phyloP scores from a whole-genome alignment of 2,113 vertebrate genomes.

The Corythoichthys intestinalis region DNA sequence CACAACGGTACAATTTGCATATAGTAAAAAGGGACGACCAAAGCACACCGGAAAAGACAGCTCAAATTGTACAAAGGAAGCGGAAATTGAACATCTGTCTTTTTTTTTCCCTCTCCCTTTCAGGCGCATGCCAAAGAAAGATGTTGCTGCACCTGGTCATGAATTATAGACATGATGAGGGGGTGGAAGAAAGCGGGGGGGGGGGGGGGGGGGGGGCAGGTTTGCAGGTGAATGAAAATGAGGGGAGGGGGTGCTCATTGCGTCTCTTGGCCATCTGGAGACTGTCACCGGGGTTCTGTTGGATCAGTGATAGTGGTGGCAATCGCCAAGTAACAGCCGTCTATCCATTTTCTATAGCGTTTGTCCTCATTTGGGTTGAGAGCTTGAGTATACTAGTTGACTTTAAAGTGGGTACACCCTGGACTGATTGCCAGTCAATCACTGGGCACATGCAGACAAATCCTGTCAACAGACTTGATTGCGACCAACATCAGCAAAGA shows the following conservation, averaged over 20 bases:
- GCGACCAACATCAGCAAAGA: too few relatives aligned
- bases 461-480: too few relatives aligned
- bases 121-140: conserved; percentile 59
- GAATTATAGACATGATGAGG: conserved; percentile 64
- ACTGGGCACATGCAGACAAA: too few relatives aligned
- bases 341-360: not conserved
- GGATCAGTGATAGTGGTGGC: conserved; percentile 34
- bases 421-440: too few relatives aligned
- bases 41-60: conserved; percentile 5
- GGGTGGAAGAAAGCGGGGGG: conserved; percentile 40
- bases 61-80: conserved; percentile 48
- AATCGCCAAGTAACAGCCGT: not conserved
- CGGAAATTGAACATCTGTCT: conserved; percentile 63
- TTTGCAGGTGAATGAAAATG: conserved; percentile 48
- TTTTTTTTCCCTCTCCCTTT: conserved; percentile 37
- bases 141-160: conserved; percentile 63
- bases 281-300: conserved; percentile 29
- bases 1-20: conserved; percentile 25
- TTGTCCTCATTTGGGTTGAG: not conserved
- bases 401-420: too few relatives aligned
- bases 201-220: conserved; percentile 12
- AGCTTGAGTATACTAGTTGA: not conserved
- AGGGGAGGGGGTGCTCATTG: conserved; percentile 35
- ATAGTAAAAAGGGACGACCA: conserved; percentile 29
- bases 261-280: conserved; percentile 43